Base-by-base conservation (phyloP, 2,888 invertebrate genomes). In the Lordiphosa andalusiaca region DNA sequence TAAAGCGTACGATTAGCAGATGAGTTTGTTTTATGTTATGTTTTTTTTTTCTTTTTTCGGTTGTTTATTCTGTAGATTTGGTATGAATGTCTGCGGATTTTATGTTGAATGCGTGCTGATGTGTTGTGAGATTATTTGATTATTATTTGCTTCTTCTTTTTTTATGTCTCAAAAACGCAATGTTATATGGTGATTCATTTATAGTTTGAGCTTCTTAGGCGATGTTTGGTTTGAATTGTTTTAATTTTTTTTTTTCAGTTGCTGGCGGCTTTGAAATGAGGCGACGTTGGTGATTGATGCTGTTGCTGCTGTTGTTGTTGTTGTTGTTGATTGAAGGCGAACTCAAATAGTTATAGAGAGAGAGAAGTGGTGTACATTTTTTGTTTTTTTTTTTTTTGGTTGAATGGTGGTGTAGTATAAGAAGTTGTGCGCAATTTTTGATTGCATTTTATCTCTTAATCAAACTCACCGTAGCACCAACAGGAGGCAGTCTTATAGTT, bases 401-500 rank as follows among this genome's bases (percentile, higher is more conserved):
- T 53, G 38, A 52, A 19, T 53, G 53, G 39, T 61, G 66, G 83
- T 72, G 81, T 67, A 72, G 57, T 66, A 80, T 58, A 67, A 67
- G 69, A 70, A 73, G 81, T 84, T 81, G 77, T 77, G 77, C 77
- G 60, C 77, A 81, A 70, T 67, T 73, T 69, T 67, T 70, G 85
- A 80, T 68, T 75, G 65, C 65, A 58, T 73, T 73, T 71, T 69
- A 33, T 73, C 67, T 67, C 46, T 54, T 53, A 61, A 66, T 78
- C 71, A 62, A 86, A 89, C 89, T 89, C 89, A 89, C 89, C 89
- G 87, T 88, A 88, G 86, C 89, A 90, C 89, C 88, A 89, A 85
- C 89, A 89, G 83, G 89, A 87, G 67, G 88, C 84, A 73, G 83
- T 82, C 67, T 78, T 82, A 68, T 61, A 70, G 69, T 65, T 58